Conservation (phyloP, 2,888 invertebrate species). For the Morinoia aosen region DNA sequence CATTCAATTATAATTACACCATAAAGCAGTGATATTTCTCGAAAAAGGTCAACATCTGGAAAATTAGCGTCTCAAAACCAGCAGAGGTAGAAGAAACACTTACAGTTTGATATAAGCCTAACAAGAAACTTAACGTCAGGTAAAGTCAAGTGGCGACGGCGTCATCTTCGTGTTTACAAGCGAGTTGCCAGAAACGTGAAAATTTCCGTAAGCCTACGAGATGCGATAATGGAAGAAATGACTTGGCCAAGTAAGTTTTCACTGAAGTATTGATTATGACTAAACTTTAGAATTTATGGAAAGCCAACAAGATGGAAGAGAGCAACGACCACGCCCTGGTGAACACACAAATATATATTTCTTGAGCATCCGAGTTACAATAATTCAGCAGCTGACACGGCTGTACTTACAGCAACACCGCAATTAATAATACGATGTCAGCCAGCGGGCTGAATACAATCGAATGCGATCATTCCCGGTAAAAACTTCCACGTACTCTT, state of each 20-base stretch:
- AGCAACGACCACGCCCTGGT: not conserved
- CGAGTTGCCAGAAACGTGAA: not conserved
- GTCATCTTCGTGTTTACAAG: not conserved
- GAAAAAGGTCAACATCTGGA: not conserved
- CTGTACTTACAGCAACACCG: not conserved
- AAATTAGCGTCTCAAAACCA: not conserved
- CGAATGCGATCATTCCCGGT: not conserved
- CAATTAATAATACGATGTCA: not conserved
- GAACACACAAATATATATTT: not conserved
- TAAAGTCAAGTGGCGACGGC: not conserved
- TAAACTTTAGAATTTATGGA: not conserved
- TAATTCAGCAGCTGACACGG: not conserved
- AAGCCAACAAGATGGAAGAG: not conserved
- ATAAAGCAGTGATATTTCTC: not conserved
- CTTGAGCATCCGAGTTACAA: not conserved
- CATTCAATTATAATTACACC: not conserved
- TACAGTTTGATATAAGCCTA: not conserved
- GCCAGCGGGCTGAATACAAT: not conserved
- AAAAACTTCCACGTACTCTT: not conserved
- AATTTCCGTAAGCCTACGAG: not conserved
- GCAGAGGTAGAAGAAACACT: not conserved
- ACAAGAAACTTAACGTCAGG: not conserved
- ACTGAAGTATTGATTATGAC: not conserved
- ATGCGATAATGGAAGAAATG: not conserved
- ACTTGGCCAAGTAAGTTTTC: not conserved